Evolutionary conservation across 2,797 vertebrate species (phyloP).

Genomic region (Steatocranus sp.): DNA sequence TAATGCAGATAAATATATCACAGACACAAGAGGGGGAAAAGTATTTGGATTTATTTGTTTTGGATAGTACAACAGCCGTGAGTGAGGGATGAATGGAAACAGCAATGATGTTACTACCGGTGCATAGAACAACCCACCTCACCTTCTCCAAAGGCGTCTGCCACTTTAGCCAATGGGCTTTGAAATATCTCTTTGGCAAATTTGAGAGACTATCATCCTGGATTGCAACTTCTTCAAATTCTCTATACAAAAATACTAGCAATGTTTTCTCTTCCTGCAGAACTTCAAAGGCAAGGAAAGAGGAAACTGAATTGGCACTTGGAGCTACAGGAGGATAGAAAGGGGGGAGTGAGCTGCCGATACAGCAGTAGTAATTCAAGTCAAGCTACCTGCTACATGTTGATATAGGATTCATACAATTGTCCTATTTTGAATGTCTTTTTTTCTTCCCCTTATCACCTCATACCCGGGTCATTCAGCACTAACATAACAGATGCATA

Average conservation of each 20-base stretch:
- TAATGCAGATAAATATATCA: background rate
- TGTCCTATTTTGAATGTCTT: conserved; percentile 32
- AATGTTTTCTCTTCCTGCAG: conserved; percentile 52
- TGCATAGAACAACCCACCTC: conserved; percentile 61
- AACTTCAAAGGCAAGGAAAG: conserved; percentile 56
- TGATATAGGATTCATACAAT: conserved; percentile 63
- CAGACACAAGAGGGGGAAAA: conserved; percentile 48
- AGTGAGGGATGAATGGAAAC: conserved; percentile 53
- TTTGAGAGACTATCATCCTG: conserved; percentile 65
- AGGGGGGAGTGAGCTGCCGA: conserved; percentile 34
- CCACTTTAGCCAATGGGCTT: conserved; percentile 51
- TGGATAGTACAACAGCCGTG: conserved; percentile 71
- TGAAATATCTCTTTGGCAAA: conserved; percentile 85
- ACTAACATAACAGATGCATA: conserved; percentile 42
- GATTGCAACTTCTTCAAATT: conserved; percentile 51
- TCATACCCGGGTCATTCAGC: conserved; percentile 35
- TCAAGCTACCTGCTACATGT: conserved; percentile 68
- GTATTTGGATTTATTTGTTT: conserved; percentile 75
- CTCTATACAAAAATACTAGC: conserved; percentile 80
- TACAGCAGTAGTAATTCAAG: conserved; percentile 68
- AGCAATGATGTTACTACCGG: conserved; percentile 65
- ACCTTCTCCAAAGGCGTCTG: conserved; percentile 51
- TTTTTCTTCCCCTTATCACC: conserved; percentile 7
- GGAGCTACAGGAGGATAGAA: conserved; percentile 46
- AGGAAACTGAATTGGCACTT: conserved; percentile 62